Conservation (phyloP, 2,888 invertebrate species). For the Parnassius apollo region DNA sequence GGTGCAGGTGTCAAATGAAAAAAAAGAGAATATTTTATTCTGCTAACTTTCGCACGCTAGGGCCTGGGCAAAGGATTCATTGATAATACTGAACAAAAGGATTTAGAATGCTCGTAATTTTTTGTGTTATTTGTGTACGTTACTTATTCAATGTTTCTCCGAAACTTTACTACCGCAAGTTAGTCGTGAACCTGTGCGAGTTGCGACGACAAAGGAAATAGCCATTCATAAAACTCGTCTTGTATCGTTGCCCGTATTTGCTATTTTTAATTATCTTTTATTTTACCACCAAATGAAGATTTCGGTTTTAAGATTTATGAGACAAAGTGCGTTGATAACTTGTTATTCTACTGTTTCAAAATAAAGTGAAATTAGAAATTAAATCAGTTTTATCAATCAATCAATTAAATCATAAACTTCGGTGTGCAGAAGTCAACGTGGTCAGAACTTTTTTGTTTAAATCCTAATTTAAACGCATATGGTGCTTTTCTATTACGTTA, state of each 20-base stretch:
- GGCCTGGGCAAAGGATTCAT: constrained; percentile 29
- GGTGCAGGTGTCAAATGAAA: constrained; percentile 36
- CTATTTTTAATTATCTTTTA: constrained; percentile 20
- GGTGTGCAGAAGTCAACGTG: no score
- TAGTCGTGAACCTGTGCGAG: constrained; percentile 11
- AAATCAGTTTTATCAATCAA: no score
- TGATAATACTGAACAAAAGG: constrained; percentile 31
- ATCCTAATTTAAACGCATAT: no score
- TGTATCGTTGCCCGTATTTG: constrained; percentile 7
- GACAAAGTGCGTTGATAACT: neutral
- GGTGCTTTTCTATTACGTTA: no score
- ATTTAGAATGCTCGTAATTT: constrained; percentile 24
- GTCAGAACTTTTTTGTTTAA: no score
- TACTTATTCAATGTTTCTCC: constrained; percentile 21
- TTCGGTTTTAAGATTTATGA: constrained; percentile 1
- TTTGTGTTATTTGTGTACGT: constrained; percentile 25
- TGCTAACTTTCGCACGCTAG: constrained; percentile 24
- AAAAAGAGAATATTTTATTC: constrained; percentile 16
- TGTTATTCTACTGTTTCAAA: no score
- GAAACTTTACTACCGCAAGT: constrained; percentile 21
- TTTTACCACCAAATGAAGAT: constrained; percentile 5
- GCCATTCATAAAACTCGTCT: constrained; percentile 23
- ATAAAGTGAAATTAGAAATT: no score
- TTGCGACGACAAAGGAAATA: neutral
- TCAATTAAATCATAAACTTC: no score